phyloP scores from a whole-genome alignment of 2,888 invertebrate species.

The Melanargia galathea region DNA sequence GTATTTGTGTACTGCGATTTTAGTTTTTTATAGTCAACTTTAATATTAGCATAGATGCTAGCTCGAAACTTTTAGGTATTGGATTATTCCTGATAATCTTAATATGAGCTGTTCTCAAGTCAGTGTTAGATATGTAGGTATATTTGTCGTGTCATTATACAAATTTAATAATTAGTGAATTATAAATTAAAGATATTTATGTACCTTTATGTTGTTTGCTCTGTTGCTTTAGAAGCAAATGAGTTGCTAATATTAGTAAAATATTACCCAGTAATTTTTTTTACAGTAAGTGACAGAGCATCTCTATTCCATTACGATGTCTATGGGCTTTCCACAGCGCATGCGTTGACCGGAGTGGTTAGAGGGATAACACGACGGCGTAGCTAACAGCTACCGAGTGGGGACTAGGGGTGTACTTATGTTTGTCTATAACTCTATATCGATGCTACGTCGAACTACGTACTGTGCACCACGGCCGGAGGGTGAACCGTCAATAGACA shows the following conservation, averaged over 20 bases:
- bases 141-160: too few relatives aligned
- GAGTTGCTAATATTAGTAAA: background rate
- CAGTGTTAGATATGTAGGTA: too few relatives aligned
- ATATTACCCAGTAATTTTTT: background rate
- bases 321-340: constrained; percentile 47
- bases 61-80: too few relatives aligned
- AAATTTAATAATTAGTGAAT: too few relatives aligned
- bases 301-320: constrained; percentile 30
- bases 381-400: constrained; percentile 44
- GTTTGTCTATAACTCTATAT: constrained; percentile 32
- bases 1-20: background rate
- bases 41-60: too few relatives aligned
- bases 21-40: too few relatives aligned
- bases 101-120: too few relatives aligned
- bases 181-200: too few relatives aligned
- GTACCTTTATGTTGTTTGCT: background rate
- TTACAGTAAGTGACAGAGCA: constrained; percentile 22
- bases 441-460: constrained; percentile 22
- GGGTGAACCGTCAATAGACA: constrained; percentile 22
- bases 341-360: constrained; percentile 59
- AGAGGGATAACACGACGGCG: constrained; percentile 46
- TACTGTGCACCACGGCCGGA: constrained; percentile 15
- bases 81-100: too few relatives aligned
- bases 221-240: background rate
- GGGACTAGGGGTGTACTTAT: constrained; percentile 41